Base-by-base conservation (phyloP, 1,140 invertebrate species). In the Scaptodrosophila lebanonensis region DNA sequence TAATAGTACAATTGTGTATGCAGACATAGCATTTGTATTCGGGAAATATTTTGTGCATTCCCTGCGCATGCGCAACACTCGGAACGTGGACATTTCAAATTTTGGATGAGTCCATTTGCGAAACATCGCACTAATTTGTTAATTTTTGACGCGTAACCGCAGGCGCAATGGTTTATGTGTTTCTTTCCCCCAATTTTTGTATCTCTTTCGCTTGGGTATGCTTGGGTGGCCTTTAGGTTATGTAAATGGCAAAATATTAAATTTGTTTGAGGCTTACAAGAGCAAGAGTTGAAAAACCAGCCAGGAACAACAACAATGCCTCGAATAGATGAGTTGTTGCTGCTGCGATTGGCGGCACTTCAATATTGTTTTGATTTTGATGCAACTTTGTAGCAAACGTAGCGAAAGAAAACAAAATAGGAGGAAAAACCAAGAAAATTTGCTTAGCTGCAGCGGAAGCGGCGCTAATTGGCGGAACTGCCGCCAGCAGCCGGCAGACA, bases 101-200 rank as follows among this genome's bases (percentile, higher is more conserved):
- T 77, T 79, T 72, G 50, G 44, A 32, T 52, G 57, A 59, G 68
- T 77, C 56, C 58, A n/a, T 66, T 77, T 77, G 68, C 73, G 65
- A 79, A 79, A 79, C 65, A 73, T 82, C 68, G 73, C 69, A 79
- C 75, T 79, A 82, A 79, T 82, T 79, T 79, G 73, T 79, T 79
- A 66, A 82, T 73, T 79, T 72, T 48, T 39, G 65, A 69, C 75
- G 75, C 75, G 66, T 82, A 79, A 59, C 75, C 65, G 33, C 66
- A 38, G 69, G 69, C 61, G 60, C 65, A 79, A 73, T 77, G 63
- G 67, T 77, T 77, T 76, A 77, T 79, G 73, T 45, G 7, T 40
- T 58, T 48, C 48, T 22, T 38, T 49, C 29, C n/a, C n/a, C n/a
- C n/a, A n/a, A n/a, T n/a, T n/a, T n/a, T n/a, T n/a, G n/a, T n/a